Evolutionary conservation across 2,797 vertebrate species (phyloP), one percentile per base, ranked within the genome.

Genomic region (Carapus acus): DNA sequence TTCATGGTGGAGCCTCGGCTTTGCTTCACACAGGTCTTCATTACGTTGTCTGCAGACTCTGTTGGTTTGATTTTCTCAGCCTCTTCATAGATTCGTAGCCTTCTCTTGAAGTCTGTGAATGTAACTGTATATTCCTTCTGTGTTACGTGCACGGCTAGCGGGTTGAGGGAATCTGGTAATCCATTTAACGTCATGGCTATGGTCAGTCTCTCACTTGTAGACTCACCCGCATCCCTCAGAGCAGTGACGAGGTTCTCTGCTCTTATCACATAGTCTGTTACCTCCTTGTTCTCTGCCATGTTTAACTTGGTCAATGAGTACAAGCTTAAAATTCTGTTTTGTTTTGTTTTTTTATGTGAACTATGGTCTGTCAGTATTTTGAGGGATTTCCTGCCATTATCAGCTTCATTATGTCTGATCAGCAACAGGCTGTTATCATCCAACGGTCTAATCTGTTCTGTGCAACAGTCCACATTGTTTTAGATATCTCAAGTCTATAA

Each of bases 71-170:
- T 49, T 29, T 59, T 58, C 6, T 65, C 56, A 0, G 38, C 2
- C 6, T 61, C 59, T 29, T 72, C 55, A 50, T 47, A 74, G 7
- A 56, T 3, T 1, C 50, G 1, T 1, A 77, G 18, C 17, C 47
- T 66, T 29, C 46, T 71, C 11, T 73, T 76, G 7, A 78, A 73
- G 21, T 78, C 58, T 21, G 45, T 1, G 1, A 71, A 71, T 1
- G 54, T 69, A 1, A 73, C 47, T 0, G 23, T 42, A 0, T 73
- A 66, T 7, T 73, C 42, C 2, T 56, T 73, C 12, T 76, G 61
- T 2, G 52, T 70, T 2, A 73, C 42, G 27, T 67, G 47, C 6
- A 51, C 29, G 1, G 57, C 65, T 29, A 63, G 29, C 1, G 51
- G 69, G 9, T 67, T 73, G 21, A 57, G 69, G 0, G 19, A 18